Evolutionary conservation across 2,888 invertebrate species (phyloP).

Genomic region (Digitonthophagus gazella): DNA sequence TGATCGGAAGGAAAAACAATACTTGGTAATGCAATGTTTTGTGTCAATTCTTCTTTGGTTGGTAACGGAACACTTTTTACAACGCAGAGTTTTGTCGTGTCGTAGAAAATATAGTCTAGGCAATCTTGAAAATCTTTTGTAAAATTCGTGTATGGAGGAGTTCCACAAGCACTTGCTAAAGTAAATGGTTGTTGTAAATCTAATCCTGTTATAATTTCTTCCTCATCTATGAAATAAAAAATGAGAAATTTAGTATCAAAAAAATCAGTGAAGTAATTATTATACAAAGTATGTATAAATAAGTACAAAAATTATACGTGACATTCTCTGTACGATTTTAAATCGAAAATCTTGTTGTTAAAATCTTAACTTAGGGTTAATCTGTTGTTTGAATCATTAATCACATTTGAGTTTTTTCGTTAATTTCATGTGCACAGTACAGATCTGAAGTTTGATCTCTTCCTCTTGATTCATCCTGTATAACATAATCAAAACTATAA

Average conservation of each 20-base stretch:
- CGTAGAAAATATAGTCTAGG: slow-evolving; percentile 88
- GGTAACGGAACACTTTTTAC: slow-evolving; percentile 77
- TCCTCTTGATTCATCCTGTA: too few species aligned
- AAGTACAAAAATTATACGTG: too few species aligned
- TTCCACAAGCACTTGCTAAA: slow-evolving; percentile 79
- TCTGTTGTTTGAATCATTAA: too few species aligned
- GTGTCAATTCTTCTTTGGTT: slow-evolving; percentile 69
- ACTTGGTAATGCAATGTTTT: slow-evolving; percentile 79
- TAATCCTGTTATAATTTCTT: slow-evolving; percentile 65
- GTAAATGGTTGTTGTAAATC: slow-evolving; percentile 63
- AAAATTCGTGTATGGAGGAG: slow-evolving; percentile 81
- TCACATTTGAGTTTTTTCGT: too few species aligned
- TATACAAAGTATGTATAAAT: too few species aligned
- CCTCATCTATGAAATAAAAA: slow-evolving; percentile 59
- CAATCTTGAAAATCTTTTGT: slow-evolving; percentile 80
- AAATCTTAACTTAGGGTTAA: too few species aligned
- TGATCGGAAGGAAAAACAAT: slow-evolving; percentile 92
- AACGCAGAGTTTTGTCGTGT: slow-evolving; percentile 61
- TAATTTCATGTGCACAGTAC: too few species aligned
- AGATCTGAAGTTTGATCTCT: too few species aligned
- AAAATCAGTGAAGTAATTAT: slow-evolving; percentile 5
- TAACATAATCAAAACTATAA: too few species aligned
- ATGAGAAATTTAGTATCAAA: slow-evolving; percentile 36
- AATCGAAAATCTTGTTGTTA: too few species aligned
- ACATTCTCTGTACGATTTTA: too few species aligned